Conservation (phyloP, 2,888 invertebrate genomes). For the Epirrhoe tristata region DNA sequence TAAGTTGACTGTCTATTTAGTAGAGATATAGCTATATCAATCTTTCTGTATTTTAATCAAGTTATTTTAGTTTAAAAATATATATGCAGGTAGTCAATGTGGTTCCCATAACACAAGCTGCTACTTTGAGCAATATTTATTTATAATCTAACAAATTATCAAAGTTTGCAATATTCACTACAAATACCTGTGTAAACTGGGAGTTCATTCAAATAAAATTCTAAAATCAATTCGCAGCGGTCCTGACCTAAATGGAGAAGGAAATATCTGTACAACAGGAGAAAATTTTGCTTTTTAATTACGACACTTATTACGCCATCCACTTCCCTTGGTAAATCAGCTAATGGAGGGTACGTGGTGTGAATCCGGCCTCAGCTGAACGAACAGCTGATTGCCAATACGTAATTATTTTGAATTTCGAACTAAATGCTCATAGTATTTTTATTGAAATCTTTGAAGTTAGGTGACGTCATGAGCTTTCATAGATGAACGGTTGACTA, state of each 20-base stretch:
- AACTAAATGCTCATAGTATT: neutral
- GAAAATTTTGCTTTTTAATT: constrained; percentile 53
- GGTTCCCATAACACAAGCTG: too few species aligned
- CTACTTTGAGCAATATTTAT: neutral
- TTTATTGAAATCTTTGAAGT: neutral
- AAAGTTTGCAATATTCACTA: neutral
- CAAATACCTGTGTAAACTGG: neutral
- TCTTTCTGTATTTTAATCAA: too few species aligned
- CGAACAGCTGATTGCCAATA: constrained; percentile 22
- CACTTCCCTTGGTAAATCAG: constrained; percentile 69
- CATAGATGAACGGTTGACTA: neutral
- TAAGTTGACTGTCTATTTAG: too few species aligned
- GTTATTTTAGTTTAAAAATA: too few species aligned
- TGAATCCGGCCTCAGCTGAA: constrained; percentile 49
- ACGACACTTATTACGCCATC: constrained; percentile 53
- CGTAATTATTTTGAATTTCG: neutral
- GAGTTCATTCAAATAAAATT: neutral
- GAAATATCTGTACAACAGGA: constrained; percentile 37
- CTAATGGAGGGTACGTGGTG: constrained; percentile 70
- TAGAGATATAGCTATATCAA: too few species aligned
- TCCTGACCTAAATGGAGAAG: constrained; percentile 23
- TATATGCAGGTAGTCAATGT: too few species aligned
- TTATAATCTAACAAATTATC: neutral
- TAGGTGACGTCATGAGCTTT: neutral
- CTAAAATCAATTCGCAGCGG: constrained; percentile 1